Percentiles rank a stretch among this genome's conserved stretches.
Conservation (phyloP, 1,140 invertebrate genomes). For the Oryctes rhinoceros region DNA sequence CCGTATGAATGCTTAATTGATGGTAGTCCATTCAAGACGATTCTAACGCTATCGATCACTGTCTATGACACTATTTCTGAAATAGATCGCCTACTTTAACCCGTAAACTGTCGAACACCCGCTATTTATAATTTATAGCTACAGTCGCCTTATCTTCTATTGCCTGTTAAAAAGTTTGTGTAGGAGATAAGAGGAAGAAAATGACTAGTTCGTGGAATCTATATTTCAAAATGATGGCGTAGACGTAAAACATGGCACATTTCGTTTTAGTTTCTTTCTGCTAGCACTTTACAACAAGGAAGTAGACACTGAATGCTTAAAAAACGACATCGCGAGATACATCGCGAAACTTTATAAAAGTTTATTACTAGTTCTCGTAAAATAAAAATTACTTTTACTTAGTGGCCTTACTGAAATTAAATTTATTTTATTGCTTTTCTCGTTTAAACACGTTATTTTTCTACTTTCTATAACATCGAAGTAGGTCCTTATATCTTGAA, state of each 20-base stretch:
- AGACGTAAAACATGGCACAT: not conserved
- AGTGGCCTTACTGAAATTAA: too few species aligned
- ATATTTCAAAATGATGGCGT: not conserved
- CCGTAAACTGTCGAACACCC: conserved; percentile 1
- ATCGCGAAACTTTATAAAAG: too few species aligned
- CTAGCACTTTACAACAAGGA: not conserved
- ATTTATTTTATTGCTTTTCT: too few species aligned
- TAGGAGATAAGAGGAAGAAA: not conserved
- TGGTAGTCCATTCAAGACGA: not conserved
- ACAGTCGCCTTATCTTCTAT: not conserved
- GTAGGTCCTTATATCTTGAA: too few species aligned
- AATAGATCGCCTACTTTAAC: conserved; percentile 3
- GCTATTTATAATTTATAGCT: conserved; percentile 9
- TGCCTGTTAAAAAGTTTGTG: conserved; percentile 1
- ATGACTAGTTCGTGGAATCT: not conserved
- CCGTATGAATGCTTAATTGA: not conserved
- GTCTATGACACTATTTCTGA: conserved; percentile 10
- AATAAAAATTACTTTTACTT: too few species aligned
- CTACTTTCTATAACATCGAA: too few species aligned
- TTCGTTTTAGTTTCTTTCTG: not conserved
- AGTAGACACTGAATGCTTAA: not conserved
- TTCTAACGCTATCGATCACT: not conserved
- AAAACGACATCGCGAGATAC: not conserved
- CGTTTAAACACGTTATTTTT: too few species aligned
- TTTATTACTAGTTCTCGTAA: too few species aligned